Base-by-base conservation (phyloP, 2,113 vertebrate species). In the Phainopepla nitens region DNA sequence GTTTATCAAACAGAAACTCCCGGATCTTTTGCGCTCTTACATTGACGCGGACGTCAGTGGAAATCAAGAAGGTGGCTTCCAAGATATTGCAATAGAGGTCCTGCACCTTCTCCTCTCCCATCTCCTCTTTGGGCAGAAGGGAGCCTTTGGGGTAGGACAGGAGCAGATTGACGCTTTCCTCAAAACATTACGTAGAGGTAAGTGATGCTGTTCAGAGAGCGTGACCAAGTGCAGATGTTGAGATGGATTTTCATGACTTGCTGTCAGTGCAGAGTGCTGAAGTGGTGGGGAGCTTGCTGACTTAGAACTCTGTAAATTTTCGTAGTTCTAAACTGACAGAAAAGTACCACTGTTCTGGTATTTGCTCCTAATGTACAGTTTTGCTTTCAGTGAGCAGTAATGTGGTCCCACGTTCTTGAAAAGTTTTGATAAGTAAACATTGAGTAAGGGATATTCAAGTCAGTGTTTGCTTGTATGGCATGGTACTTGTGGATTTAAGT, bases 51-150 rank as follows among this genome's bases (percentile, higher is more conserved):
- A 99, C 98, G 99, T 99, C 70, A 98, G 99, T 94, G 99, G 99
- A 97, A 99, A 98, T 98, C 99, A 99, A 98, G 99, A 99, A 99
- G 99, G 99, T 99, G 99, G 99, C 99, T 99, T 99, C 98, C 99
- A 99, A 97, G 99, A 99, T 98, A 99, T 99, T 98, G 99, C 99
- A 93, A 99, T 99, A 99, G 99, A 99, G 98, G 99, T 99, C 97
- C 98, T 99, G 98, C 99, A 99, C 98, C 99, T 99, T 95, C 99
- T 99, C 96, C 99, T 99, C 97, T 99, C 99, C 98, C 99, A 99
- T 98, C 99, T 99, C 97, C 98, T 99, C 73, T 99, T 99, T 98
- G 99, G 99, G 97, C 99, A 99, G 98, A 99, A 99, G 98, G 99
- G 99, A 98, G 98, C 99, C 79, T 99, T 99, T 97, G 99, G 99